Conservation (phyloP, 2,797 vertebrate genomes). For the Xerus rutilus region DNA sequence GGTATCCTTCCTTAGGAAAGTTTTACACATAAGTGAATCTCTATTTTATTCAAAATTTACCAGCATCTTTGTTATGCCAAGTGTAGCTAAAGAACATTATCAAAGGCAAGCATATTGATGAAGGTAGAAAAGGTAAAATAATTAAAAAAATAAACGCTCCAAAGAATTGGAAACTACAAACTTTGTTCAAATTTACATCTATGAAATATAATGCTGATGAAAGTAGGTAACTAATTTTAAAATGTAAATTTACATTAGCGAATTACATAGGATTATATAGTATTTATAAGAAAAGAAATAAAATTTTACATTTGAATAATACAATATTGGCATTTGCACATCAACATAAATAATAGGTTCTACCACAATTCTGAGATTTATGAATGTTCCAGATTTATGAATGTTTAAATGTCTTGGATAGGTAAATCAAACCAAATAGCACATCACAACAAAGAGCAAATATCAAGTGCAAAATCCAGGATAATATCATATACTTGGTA, state of each 20-base stretch:
- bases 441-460: not conserved
- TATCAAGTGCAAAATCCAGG: not conserved
- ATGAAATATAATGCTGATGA: not conserved
- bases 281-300: not conserved
- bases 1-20: not conserved
- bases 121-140: not conserved
- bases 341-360: not conserved
- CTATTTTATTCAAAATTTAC: not conserved
- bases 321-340: not conserved
- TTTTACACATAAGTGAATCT: not conserved
- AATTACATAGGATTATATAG: fast-evolving
- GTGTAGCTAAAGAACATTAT: not conserved
- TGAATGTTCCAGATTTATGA: not conserved
- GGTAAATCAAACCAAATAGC: not conserved
- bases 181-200: not conserved
- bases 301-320: not conserved
- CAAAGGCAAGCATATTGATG: not conserved
- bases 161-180: not conserved
- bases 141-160: not conserved
- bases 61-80: not conserved
- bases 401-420: not conserved
- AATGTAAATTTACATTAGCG: not conserved
- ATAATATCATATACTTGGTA: not conserved
- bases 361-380: not conserved
- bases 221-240: not conserved